Conservation (phyloP, 2,888 invertebrate genomes). For the Allacma fusca region DNA sequence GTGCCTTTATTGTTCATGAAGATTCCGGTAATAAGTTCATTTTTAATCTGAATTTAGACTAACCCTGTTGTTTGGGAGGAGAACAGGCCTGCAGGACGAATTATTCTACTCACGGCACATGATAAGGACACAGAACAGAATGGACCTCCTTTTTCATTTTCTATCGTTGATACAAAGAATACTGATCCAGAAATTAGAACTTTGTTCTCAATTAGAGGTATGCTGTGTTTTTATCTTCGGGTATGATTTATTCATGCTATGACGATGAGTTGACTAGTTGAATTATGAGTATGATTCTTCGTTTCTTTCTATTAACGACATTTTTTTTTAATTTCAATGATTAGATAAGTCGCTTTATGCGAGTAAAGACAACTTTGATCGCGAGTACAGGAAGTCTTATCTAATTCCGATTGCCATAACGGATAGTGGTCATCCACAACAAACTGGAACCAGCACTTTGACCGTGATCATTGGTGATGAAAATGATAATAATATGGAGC, state of each 20-base stretch:
- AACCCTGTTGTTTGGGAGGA: slow-evolving; percentile 86
- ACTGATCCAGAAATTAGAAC: slow-evolving; percentile 74
- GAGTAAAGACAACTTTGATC: slow-evolving; percentile 72
- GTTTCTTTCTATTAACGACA: too few species aligned
- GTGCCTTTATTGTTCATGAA: too few species aligned
- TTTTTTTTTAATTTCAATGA: too few species aligned
- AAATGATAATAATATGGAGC: slow-evolving; percentile 90
- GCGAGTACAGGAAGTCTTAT: slow-evolving; percentile 87
- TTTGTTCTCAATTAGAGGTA: slow-evolving; percentile 76
- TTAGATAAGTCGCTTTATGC: slow-evolving; percentile 38
- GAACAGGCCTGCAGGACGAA: slow-evolving; percentile 75
- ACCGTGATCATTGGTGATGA: slow-evolving; percentile 91
- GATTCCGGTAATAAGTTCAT: too few species aligned
- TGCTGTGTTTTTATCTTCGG: too few species aligned
- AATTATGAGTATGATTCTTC: too few species aligned
- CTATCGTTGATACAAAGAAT: slow-evolving; percentile 71
- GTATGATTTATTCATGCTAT: too few species aligned
- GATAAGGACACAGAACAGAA: slow-evolving; percentile 81
- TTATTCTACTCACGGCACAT: slow-evolving; percentile 74
- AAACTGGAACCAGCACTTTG: slow-evolving; percentile 83
- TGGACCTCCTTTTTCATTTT: slow-evolving; percentile 84
- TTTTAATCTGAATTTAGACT: slow-evolving; percentile 59
- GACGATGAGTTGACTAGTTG: too few species aligned
- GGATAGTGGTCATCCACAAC: slow-evolving; percentile 75
- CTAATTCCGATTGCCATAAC: slow-evolving; percentile 87